Conservation (phyloP, 2,113 vertebrate species). For the Eretmochelys imbricata region DNA sequence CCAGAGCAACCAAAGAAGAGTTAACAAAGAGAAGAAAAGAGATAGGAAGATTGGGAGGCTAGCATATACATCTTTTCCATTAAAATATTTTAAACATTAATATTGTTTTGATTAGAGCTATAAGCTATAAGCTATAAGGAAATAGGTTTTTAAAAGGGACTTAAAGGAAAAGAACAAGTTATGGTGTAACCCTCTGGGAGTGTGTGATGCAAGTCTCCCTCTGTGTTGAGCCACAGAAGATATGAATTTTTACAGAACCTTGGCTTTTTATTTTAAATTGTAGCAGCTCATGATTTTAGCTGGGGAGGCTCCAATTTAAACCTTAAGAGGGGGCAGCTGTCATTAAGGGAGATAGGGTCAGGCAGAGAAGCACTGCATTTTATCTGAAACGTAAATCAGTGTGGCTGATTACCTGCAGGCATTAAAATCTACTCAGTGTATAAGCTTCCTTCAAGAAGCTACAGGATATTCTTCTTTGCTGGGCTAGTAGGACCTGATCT, state of each 20-base stretch:
- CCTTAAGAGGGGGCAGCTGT: too few species aligned
- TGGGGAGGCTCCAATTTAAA: too few species aligned
- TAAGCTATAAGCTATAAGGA: background rate
- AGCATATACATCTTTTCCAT: background rate
- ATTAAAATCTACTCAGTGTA: background rate
- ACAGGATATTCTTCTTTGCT: background rate
- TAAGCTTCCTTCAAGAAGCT: background rate
- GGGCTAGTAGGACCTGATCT: background rate
- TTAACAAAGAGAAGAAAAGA: background rate
- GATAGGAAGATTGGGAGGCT: background rate
- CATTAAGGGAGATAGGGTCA: background rate
- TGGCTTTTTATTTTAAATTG: too few species aligned
- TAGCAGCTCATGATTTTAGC: too few species aligned
- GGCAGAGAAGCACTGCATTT: background rate
- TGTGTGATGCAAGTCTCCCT: background rate
- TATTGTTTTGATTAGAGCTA: background rate
- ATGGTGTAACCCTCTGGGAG: too few species aligned
- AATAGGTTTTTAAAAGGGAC: background rate
- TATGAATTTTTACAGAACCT: too few species aligned
- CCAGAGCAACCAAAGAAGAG: fast-evolving
- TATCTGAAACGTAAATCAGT: background rate
- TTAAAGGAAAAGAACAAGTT: background rate
- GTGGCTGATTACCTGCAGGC: background rate
- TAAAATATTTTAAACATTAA: background rate
- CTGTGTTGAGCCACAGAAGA: background rate